Evolutionary conservation across 2,113 vertebrate genomes (phyloP).

Genomic region (Anoplopoma fimbria): DNA sequence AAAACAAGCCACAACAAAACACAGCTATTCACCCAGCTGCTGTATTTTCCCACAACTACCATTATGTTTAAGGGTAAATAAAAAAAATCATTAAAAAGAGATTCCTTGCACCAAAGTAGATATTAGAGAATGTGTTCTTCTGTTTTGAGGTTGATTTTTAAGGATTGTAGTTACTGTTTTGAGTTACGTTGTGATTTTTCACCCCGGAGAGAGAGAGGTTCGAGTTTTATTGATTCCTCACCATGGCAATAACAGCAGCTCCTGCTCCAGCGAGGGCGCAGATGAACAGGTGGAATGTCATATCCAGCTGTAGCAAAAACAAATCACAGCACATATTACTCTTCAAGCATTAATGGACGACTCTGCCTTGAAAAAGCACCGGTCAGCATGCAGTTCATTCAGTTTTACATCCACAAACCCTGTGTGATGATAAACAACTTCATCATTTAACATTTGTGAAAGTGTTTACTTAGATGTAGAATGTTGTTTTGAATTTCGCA

Average conservation of each 20-base stretch:
- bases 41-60: background rate
- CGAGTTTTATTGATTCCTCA: conserved; percentile 75
- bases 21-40: background rate
- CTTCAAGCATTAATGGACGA: background rate
- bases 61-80: no score
- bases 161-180: background rate
- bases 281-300: conserved; percentile 99
- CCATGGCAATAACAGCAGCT: conserved; percentile 98
- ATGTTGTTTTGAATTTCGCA: background rate
- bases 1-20: conserved; percentile 34
- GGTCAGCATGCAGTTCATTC: background rate
- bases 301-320: conserved; percentile 88
- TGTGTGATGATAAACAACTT: background rate
- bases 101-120: background rate
- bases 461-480: background rate
- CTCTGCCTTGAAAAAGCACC: background rate
- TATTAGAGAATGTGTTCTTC: background rate
- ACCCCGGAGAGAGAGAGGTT: background rate
- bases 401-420: background rate
- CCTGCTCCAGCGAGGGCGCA: conserved; percentile 97
- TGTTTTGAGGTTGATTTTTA: background rate
- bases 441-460: background rate
- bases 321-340: conserved; percentile 36
- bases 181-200: background rate
- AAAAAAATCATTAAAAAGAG: background rate